Evolutionary conservation across 2,888 invertebrate genomes (phyloP), one percentile per base, ranked within the genome.

Genomic region (Drepana falcataria): DNA sequence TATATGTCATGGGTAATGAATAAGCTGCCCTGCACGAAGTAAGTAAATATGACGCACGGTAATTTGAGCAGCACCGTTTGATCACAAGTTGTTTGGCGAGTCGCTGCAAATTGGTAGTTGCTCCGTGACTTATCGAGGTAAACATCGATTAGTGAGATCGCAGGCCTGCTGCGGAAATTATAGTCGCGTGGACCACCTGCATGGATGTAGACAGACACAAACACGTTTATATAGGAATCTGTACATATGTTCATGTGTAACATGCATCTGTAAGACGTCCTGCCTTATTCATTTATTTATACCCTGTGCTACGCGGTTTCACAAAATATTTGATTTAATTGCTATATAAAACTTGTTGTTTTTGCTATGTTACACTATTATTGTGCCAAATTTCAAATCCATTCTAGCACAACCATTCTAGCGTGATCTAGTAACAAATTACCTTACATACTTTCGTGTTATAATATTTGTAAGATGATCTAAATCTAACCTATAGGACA

Each of bases 71-170:
- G n/a, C 3, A 6, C 3, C 1, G 1, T 41, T 33, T 4, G n/a
- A n/a, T 35, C 33, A 35, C 44, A 49, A 3, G 49, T 49, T 49
- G 49, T 49, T 37, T 49, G 51, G 5, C 40, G 51, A 49, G 48
- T 57, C 61, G 55, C 58, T 62, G 9, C 56, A 73, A 77, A 75
- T 75, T 71, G 70, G 67, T 59, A 65, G 70, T 68, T 66, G 57
- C 59, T 66, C 65, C 76, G 76, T 78, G 78, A 78, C 77, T 79
- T 81, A 82, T 80, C 71, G 77, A 66, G 65, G 78, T 74, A 74
- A 77, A 76, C 77, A 79, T 73, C 77, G 75, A 81, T 79, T 79
- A 78, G 72, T 59, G 55, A 69, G 71, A 74, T 74, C 69, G 64
- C 58, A 57, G 61, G 55, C 64, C 66, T 65, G 67, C 59, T 58